phyloP scores from a whole-genome alignment of 2,888 invertebrate species.

The Brenthis hecate region DNA sequence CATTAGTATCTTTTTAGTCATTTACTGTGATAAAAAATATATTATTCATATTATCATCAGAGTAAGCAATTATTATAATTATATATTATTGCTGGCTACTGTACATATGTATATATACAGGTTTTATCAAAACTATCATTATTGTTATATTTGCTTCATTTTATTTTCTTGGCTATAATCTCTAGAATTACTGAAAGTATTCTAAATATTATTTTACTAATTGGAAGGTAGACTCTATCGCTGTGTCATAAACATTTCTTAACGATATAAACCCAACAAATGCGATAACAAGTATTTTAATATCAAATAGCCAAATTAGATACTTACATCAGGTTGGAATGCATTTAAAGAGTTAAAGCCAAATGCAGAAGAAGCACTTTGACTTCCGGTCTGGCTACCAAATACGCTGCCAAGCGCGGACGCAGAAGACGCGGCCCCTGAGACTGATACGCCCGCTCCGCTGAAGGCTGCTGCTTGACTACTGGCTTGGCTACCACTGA shows the following conservation, averaged over 20 bases:
- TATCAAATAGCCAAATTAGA: neutral
- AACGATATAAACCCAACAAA: neutral
- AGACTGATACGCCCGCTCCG: slow-evolving; percentile 55
- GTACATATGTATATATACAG: too few relatives aligned
- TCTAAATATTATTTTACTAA: too few relatives aligned
- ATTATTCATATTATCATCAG: too few relatives aligned
- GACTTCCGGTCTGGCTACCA: slow-evolving; percentile 55
- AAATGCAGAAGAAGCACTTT: slow-evolving; percentile 72
- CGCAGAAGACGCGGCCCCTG: slow-evolving; percentile 65
- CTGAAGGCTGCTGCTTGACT: slow-evolving; percentile 75
- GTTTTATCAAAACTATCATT: too few relatives aligned
- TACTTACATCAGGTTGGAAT: slow-evolving; percentile 64
- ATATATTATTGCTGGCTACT: too few relatives aligned
- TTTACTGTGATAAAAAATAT: slow-evolving; percentile 1
- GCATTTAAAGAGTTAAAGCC: slow-evolving; percentile 67
- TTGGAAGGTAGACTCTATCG: too few relatives aligned
- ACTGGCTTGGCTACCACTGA: slow-evolving; percentile 76
- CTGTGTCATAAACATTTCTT: neutral
- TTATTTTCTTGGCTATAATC: too few relatives aligned
- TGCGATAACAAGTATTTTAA: neutral
- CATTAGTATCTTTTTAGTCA: neutral
- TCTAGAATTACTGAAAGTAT: too few relatives aligned
- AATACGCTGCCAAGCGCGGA: slow-evolving; percentile 55
- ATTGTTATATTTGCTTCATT: too few relatives aligned
- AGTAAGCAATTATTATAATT: too few relatives aligned